A percentile compares a stretch with the other conserved stretches of the same genome.
phyloP scores from a whole-genome alignment of 2,113 vertebrate genomes.

The Catharus minimus region DNA sequence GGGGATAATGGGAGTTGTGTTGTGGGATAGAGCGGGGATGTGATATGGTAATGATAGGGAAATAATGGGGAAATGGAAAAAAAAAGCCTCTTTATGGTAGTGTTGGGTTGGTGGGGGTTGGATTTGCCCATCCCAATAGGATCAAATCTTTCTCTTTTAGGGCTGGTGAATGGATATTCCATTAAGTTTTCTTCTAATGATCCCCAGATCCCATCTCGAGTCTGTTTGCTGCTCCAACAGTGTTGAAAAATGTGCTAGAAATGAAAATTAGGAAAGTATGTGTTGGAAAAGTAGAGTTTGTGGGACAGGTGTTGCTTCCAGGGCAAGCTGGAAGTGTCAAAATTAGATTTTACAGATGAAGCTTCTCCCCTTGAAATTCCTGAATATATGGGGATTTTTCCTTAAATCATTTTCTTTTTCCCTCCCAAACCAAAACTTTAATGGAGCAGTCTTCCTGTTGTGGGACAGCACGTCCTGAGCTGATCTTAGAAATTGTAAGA shows the following conservation, averaged over 20 bases:
- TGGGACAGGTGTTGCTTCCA: background rate
- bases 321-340: background rate
- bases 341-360: background rate
- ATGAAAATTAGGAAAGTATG: background rate
- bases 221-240: background rate
- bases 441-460: background rate
- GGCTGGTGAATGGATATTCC: background rate
- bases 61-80: background rate
- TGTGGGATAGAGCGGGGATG: background rate
- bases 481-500: background rate
- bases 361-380: background rate
- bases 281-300: rapidly evolving
- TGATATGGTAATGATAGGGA: background rate
- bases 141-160: background rate
- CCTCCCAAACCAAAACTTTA: background rate
- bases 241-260: background rate
- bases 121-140: background rate
- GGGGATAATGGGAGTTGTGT: background rate
- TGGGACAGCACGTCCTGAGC: background rate
- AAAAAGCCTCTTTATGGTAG: background rate
- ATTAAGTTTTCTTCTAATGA: background rate
- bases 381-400: background rate
- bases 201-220: background rate
- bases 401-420: background rate
- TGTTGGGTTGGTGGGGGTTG: background rate